These are phyloP conservation scores for Xanthia togata DNA, from an alignment of 2,888 invertebrate species.

Conservation along the genomic window DNA sequence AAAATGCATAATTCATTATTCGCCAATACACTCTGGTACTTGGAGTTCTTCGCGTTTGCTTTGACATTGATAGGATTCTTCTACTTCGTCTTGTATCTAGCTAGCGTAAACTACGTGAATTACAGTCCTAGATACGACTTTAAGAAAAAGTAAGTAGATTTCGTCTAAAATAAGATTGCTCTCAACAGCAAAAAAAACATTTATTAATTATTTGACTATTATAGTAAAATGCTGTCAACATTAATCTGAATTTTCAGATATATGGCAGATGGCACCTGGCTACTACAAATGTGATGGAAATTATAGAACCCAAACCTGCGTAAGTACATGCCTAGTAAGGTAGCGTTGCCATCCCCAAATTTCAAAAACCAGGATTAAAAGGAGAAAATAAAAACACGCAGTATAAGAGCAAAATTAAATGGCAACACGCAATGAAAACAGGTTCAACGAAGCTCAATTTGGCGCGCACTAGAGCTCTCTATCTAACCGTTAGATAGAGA, in stretches of 20 bases:
- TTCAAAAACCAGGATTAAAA: no score
- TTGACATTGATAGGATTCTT: constrained; percentile 78
- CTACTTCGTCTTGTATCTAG: constrained; percentile 79
- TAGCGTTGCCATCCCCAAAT: no score
- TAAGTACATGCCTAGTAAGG: constrained; percentile 27
- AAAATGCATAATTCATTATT: constrained; percentile 74
- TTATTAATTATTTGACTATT: background rate
- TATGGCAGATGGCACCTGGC: constrained; percentile 84
- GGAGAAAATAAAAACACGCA: no score
- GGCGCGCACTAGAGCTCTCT: no score
- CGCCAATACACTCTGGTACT: constrained; percentile 82
- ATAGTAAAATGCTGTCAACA: background rate
- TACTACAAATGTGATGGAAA: constrained; percentile 67
- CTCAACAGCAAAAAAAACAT: background rate
- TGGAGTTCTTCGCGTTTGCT: constrained; percentile 82
- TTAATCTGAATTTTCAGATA: constrained; percentile 72
- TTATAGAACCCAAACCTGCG: background rate
- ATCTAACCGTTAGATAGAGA: no score
- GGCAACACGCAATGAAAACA: no score
- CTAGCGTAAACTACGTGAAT: constrained; percentile 73
- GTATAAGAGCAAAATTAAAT: no score
- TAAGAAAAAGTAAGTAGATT: constrained; percentile 78
- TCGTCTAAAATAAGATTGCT: background rate
- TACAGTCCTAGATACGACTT: constrained; percentile 78
- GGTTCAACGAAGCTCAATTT: no score